phyloP scores from a whole-genome alignment of 2,797 vertebrate species.

The Gadopsis marmoratus region DNA sequence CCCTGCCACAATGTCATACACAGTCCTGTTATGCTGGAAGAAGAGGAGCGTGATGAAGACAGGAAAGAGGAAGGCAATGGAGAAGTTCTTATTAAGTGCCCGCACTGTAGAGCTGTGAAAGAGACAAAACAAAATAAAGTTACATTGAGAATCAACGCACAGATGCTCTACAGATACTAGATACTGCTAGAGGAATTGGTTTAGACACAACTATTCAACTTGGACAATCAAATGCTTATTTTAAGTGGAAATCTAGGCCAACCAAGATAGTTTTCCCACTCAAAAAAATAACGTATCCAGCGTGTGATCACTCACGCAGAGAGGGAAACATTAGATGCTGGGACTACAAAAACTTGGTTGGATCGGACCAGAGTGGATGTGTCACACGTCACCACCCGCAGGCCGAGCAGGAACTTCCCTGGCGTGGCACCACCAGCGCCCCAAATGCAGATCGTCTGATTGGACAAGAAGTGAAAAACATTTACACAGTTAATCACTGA shows the following conservation, averaged over 20 bases:
- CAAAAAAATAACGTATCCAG: neutral
- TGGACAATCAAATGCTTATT: neutral
- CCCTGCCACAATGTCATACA: constrained; percentile 97
- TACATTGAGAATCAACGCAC: neutral
- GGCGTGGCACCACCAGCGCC: constrained; percentile 96
- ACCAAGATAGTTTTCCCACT: neutral
- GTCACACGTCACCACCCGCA: constrained; percentile 94
- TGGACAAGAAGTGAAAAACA: constrained; percentile 30
- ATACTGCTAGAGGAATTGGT: neutral
- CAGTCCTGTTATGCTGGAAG: constrained; percentile 98
- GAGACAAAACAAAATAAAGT: constrained; percentile 9
- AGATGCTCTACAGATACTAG: neutral
- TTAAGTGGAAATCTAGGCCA: neutral
- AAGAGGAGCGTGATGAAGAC: constrained; percentile 97
- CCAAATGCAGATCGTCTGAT: constrained; percentile 96
- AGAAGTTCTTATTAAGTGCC: constrained; percentile 98
- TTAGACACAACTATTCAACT: neutral
- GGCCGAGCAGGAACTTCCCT: constrained; percentile 95
- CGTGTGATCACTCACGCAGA: constrained; percentile 90
- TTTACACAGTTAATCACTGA: neutral
- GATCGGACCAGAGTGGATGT: constrained; percentile 92
- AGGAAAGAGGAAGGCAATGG: constrained; percentile 97
- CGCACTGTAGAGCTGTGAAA: constrained; percentile 91
- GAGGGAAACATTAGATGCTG: constrained; percentile 94
- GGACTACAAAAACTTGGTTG: constrained; percentile 93